Percentiles rank a stretch among this genome's conserved stretches.
Conservation (phyloP, 2,888 invertebrate genomes). For the Ormyrus rosae region DNA sequence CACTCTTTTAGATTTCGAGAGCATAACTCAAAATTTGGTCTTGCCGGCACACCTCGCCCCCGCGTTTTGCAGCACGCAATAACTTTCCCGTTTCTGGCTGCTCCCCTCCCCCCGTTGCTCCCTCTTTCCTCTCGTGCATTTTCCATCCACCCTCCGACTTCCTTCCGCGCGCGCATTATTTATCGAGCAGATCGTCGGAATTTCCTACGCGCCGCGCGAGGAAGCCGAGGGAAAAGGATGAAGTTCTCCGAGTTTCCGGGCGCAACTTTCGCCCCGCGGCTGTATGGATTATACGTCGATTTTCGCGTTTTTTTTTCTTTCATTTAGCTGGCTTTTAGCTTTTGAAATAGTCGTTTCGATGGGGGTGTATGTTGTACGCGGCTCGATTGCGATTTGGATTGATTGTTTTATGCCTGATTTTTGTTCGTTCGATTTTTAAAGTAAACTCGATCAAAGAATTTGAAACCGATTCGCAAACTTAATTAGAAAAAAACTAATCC, state of each 20-base stretch:
- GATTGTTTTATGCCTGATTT: no score
- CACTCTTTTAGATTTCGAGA: no score
- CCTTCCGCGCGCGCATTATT: conserved; percentile 23
- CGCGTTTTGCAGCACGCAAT: conserved; percentile 3
- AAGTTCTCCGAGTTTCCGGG: not conserved
- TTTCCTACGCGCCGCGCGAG: conserved; percentile 9
- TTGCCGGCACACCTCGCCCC: not conserved
- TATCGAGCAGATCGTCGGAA: conserved; percentile 38
- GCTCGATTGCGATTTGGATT: no score
- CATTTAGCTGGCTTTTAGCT: not conserved
- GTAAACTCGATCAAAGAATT: no score
- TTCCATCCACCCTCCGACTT: not conserved
- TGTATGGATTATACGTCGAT: not conserved
- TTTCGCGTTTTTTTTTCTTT: not conserved
- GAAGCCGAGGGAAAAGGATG: not conserved
- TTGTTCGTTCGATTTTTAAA: no score
- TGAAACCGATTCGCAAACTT: no score
- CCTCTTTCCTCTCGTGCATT: not conserved
- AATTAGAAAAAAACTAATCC: no score
- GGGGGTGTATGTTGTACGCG: no score
- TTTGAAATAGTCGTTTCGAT: no score
- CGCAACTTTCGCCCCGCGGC: not conserved
- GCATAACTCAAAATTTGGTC: no score
- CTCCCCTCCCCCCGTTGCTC: not conserved
- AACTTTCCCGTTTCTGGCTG: conserved; percentile 18